Evolutionary conservation across 2,888 invertebrate genomes (phyloP), one percentile per base, ranked within the genome.

Genomic region (Scaptomyza cyrtandrae): DNA sequence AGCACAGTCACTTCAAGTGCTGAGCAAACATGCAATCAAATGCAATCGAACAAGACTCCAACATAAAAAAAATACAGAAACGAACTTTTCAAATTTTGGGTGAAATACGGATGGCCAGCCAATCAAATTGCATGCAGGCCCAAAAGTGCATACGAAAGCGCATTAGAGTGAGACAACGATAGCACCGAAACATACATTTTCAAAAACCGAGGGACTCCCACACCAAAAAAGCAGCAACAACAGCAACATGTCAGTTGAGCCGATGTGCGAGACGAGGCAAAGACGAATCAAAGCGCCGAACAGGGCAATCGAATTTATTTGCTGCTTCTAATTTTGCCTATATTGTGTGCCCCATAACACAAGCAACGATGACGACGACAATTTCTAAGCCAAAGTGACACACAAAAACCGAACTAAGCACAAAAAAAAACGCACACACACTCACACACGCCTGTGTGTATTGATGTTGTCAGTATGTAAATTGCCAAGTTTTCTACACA

Each of bases 301-400:
- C 75, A 72, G 70, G 86, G 86, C 89, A 86, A 89, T 87, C 89
- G 86, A 86, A 89, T 89, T 87, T 86, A 78, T 78, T 74, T 83
- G 88, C 78, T 69, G 68, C 67, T 82, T 88, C 89, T 86, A 85
- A 80, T 89, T 85, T 84, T 64, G 57, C 66, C 66, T 41, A 41
- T 16, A 41, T 41, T 14, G 65, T 62, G 60, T 83, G 55, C 67
- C 58, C 56, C 66, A 61, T 41, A 70, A 46, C 50, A 60, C 37
- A 59, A 58, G 56, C 46, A 70, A 64, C 81, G 81, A 74, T 71
- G 86, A 88, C 86, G 78, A 86, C 76, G 80, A 78, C 88, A 76
- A 74, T 78, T 88, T 85, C 82, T 86, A 83, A 86, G 87, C 75
- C 88, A 80, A 82, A 86, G 78, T 85, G 89, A 85, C 86, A 85